A percentile compares a stretch with the other conserved stretches of the same genome.
phyloP scores from a whole-genome alignment of 1,140 invertebrate genomes.

The Apocrypta bakeri region DNA sequence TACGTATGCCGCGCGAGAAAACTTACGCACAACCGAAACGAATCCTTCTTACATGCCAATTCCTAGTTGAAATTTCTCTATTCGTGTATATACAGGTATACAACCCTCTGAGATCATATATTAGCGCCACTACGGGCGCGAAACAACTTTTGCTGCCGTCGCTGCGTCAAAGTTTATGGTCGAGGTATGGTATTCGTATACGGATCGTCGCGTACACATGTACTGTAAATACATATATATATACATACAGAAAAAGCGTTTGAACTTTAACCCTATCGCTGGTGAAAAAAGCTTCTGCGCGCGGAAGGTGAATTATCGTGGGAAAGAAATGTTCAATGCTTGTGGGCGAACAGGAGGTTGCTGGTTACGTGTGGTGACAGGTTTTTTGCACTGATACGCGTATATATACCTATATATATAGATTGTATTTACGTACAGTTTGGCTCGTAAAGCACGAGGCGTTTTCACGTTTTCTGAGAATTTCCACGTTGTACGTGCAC shows the following conservation, averaged over 20 bases:
- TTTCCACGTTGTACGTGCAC: too few relatives aligned
- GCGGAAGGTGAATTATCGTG: not conserved
- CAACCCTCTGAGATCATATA: not conserved
- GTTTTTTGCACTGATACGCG: not conserved
- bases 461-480: not conserved
- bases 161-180: not conserved
- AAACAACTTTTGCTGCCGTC: not conserved
- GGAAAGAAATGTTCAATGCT: not conserved
- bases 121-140: not conserved
- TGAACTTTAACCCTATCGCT: slow-evolving; percentile 30
- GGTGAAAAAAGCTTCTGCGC: not conserved
- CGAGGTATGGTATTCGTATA: slow-evolving; percentile 6
- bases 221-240: not conserved
- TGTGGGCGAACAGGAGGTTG: not conserved
- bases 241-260: not conserved
- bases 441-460: not conserved
- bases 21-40: not conserved
- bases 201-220: not conserved
- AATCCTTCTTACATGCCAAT: not conserved
- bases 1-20: too few relatives aligned
- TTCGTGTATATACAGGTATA: not conserved
- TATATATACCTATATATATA: slow-evolving; percentile 15
- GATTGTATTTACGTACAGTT: not conserved
- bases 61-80: too few relatives aligned
- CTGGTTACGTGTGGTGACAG: not conserved